phyloP scores from a whole-genome alignment of 92 coral and sea anemone species.

The Umimayanthus kanabou region DNA sequence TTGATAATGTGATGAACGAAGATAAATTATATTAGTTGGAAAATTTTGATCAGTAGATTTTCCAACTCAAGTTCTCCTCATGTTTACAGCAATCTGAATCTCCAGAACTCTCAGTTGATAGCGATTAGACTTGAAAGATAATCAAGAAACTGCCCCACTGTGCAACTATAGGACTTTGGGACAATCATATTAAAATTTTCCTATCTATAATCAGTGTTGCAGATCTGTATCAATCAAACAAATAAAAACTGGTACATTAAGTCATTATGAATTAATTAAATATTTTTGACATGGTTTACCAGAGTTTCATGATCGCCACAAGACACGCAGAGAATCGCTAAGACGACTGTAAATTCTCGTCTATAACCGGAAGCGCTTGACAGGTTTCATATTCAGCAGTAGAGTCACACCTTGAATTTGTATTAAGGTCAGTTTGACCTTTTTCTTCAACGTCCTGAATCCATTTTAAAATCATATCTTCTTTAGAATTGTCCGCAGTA shows the following conservation, averaged over 20 bases:
- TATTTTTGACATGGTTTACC: too few relatives aligned
- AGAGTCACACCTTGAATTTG: neutral
- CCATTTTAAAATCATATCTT: constrained; percentile 58
- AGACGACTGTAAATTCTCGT: constrained; percentile 24
- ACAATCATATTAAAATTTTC: too few relatives aligned
- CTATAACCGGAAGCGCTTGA: constrained; percentile 41
- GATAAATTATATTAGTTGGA: too few relatives aligned
- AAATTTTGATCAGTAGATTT: too few relatives aligned
- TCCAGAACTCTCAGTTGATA: too few relatives aligned
- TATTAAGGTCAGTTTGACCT: constrained; percentile 13
- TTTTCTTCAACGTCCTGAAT: constrained; percentile 50
- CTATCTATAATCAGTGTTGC: neutral
- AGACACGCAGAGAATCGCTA: neutral
- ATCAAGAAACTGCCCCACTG: too few relatives aligned
- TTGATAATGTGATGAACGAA: too few relatives aligned
- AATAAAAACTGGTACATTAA: neutral
- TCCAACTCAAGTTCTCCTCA: too few relatives aligned
- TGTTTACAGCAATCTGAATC: too few relatives aligned
- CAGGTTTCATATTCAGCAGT: neutral
- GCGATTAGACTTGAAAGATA: too few relatives aligned
- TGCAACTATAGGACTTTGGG: too few relatives aligned
- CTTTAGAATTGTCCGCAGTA: constrained; percentile 24
- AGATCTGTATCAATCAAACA: neutral
- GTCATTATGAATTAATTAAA: neutral
- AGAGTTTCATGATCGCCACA: neutral